These are phyloP conservation scores for Eurois occulta DNA, from an alignment of 2,888 invertebrate genomes.

Conservation along the genomic window DNA sequence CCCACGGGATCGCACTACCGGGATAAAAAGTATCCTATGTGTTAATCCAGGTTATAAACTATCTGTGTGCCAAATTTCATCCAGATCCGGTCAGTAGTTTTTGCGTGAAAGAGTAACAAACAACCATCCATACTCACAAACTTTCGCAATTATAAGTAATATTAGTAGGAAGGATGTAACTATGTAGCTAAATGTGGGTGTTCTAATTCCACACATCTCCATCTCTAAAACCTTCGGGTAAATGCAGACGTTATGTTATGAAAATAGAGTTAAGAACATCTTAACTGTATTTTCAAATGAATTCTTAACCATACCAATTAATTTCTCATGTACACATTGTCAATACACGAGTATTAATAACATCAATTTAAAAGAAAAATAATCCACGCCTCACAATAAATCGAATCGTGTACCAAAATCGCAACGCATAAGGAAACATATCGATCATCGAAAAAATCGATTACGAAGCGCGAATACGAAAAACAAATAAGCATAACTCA, in stretches of 20 bases:
- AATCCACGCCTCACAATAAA: slow-evolving; percentile 68
- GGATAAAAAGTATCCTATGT: too few species aligned
- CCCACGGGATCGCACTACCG: too few species aligned
- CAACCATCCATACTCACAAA: too few species aligned
- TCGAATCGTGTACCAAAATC: slow-evolving; percentile 70
- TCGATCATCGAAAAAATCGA: slow-evolving; percentile 72
- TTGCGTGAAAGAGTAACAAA: too few species aligned
- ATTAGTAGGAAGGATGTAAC: too few species aligned
- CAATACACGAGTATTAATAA: slow-evolving; percentile 55
- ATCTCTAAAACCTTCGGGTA: too few species aligned
- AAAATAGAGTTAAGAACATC: slow-evolving; percentile 11
- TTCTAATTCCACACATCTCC: too few species aligned
- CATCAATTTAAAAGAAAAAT: slow-evolving; percentile 52
- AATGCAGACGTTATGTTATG: neutral
- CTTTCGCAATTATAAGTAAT: too few species aligned
- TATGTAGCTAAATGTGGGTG: too few species aligned
- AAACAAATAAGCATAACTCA: slow-evolving; percentile 88
- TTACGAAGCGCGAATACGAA: slow-evolving; percentile 74
- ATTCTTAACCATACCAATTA: slow-evolving; percentile 41
- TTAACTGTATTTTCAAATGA: slow-evolving; percentile 36
- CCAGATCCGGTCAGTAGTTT: too few species aligned
- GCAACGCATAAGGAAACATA: slow-evolving; percentile 62
- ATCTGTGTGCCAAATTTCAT: too few species aligned
- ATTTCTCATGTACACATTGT: slow-evolving; percentile 42
- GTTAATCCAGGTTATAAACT: too few species aligned